Percentiles rank a stretch among this genome's conserved stretches.
These are phyloP conservation scores for Gymnosoma rotundatum DNA, from an alignment of 2,888 invertebrate species.

Conservation along the genomic window DNA sequence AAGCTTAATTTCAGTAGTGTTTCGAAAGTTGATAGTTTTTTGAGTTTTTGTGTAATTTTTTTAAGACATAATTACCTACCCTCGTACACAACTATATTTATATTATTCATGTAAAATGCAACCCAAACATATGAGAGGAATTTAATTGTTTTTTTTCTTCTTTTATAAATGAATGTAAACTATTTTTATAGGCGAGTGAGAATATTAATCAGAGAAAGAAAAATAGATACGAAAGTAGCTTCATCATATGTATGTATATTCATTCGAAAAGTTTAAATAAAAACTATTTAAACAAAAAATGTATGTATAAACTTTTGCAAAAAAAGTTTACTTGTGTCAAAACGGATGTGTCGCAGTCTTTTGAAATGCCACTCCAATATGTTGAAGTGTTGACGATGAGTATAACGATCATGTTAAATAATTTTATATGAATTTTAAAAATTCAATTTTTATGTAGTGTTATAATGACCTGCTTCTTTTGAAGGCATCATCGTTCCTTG, in stretches of 20 bases:
- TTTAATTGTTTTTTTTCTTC: too few species aligned
- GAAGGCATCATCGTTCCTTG: too few species aligned
- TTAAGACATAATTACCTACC: not conserved
- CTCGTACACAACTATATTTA: too few species aligned
- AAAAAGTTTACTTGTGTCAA: conserved; percentile 66
- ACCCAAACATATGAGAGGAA: too few species aligned
- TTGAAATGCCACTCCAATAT: conserved; percentile 66
- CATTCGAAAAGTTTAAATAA: conserved; percentile 27
- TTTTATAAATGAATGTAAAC: too few species aligned
- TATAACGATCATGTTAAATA: conserved; percentile 50
- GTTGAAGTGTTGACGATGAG: conserved; percentile 50
- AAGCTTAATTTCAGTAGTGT: too few species aligned
- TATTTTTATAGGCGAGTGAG: too few species aligned
- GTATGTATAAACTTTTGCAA: conserved; percentile 1
- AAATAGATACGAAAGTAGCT: not conserved
- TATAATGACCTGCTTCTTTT: too few species aligned
- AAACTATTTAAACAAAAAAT: conserved; percentile 29
- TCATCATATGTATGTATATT: conserved; percentile 24
- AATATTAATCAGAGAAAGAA: too few species aligned
- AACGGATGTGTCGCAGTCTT: conserved; percentile 69
- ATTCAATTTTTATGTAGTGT: not conserved
- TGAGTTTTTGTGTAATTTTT: not conserved
- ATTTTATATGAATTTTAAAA: conserved; percentile 21
- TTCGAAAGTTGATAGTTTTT: too few species aligned
- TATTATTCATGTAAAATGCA: too few species aligned